phyloP scores from a whole-genome alignment of 2,113 vertebrate genomes.

The Cardinalis cardinalis region DNA sequence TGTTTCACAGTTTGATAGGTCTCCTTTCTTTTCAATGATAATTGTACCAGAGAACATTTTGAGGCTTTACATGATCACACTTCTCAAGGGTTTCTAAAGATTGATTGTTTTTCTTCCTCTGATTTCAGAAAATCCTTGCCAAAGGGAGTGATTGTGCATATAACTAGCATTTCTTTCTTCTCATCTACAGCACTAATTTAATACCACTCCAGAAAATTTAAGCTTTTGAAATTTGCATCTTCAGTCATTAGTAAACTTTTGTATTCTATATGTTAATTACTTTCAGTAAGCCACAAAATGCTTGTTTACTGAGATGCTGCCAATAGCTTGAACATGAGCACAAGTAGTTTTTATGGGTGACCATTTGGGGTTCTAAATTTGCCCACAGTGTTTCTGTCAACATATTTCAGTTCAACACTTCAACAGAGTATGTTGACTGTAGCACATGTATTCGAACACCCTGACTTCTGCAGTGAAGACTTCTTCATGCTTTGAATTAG shows the following conservation, averaged over 20 bases:
- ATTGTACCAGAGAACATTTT: not conserved
- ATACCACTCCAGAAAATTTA: not conserved
- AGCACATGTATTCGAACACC: not conserved
- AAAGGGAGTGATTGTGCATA: not conserved
- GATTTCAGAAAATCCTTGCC: not conserved
- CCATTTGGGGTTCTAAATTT: not conserved
- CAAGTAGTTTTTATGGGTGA: not conserved
- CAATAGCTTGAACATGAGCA: not conserved
- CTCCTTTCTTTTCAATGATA: not conserved
- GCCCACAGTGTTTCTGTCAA: not conserved
- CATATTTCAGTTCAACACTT: not conserved
- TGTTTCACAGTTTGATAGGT: conserved; percentile 17
- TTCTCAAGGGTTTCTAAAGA: not conserved
- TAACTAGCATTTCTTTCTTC: not conserved
- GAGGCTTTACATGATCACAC: not conserved
- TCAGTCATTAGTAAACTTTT: not conserved
- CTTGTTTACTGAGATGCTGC: not conserved
- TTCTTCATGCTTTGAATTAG: not conserved
- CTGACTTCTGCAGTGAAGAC: not conserved
- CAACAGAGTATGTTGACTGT: not conserved
- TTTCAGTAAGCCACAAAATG: not conserved
- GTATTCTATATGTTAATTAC: not conserved
- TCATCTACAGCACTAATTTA: not conserved
- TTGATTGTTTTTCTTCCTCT: not conserved
- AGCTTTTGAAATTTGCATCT: not conserved